A percentile compares a stretch with the other conserved stretches of the same genome.
Evolutionary conservation across 2,888 invertebrate species (phyloP).

Genomic region (Tiliacea citrago): DNA sequence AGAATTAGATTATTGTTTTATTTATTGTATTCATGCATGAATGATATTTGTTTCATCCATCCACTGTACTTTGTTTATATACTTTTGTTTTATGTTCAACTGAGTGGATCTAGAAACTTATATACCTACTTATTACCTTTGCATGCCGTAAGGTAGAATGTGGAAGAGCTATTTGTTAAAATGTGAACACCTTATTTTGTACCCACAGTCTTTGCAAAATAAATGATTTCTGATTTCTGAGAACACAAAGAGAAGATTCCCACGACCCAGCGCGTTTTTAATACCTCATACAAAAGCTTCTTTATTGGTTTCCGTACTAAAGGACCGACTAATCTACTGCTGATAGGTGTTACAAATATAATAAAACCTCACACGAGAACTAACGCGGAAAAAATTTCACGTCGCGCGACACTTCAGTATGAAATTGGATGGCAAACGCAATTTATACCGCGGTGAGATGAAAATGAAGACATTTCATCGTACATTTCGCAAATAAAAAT

Average conservation of each 20-base stretch:
- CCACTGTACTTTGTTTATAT: no score
- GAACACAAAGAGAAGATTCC: neutral
- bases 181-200: no score
- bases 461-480: conserved; percentile 59
- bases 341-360: conserved; percentile 54
- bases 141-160: no score
- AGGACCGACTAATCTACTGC: conserved; percentile 43
- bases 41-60: no score
- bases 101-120: no score
- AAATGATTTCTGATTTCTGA: no score
- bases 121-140: no score
- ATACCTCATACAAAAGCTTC: neutral
- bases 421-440: conserved; percentile 77
- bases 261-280: neutral
- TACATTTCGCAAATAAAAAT: conserved; percentile 61
- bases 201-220: no score
- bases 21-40: no score
- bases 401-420: conserved; percentile 65
- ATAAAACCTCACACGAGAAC: conserved; percentile 50
- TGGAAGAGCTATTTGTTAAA: no score
- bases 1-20: no score
- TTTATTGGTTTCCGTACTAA: conserved; percentile 1
- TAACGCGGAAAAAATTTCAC: conserved; percentile 65
- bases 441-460: conserved; percentile 69
- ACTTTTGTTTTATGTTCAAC: no score